Percentiles rank a stretch among this genome's conserved stretches.
These are phyloP conservation scores for Elysia chlorotica DNA, from an alignment of 1,140 invertebrate genomes.

Conservation along the genomic window DNA sequence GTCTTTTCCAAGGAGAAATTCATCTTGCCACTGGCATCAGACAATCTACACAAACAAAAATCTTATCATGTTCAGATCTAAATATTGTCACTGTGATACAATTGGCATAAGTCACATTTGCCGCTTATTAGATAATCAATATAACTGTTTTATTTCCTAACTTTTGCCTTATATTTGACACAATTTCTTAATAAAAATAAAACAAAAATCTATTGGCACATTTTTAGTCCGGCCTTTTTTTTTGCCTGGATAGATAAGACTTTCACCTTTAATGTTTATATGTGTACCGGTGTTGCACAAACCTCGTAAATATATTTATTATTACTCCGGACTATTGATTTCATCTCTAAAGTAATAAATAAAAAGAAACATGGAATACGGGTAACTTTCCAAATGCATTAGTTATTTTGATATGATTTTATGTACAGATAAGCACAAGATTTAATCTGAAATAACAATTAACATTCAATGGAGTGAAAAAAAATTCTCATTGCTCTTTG, in stretches of 20 bases:
- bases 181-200: background rate
- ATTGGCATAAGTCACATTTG: background rate
- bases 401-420: too few species aligned
- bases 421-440: too few species aligned
- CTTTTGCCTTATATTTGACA: background rate
- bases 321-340: too few species aligned
- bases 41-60: slow-evolving; percentile 28
- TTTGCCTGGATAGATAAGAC: background rate
- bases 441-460: too few species aligned
- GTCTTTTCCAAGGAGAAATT: background rate
- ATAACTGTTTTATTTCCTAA: too few species aligned
- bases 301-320: background rate
- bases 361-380: too few species aligned
- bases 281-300: background rate
- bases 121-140: background rate
- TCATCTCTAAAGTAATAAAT: too few species aligned
- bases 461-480: too few species aligned
- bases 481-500: background rate
- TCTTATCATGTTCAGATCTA: too few species aligned
- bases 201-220: background rate
- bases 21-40: slow-evolving; percentile 31
- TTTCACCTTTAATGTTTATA: background rate
- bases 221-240: background rate
- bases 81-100: too few species aligned
- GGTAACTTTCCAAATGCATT: too few species aligned